Evolutionary conservation across 2,113 vertebrate species (phyloP), one percentile per base, ranked within the genome.

Genomic region (Bos javanicus): DNA sequence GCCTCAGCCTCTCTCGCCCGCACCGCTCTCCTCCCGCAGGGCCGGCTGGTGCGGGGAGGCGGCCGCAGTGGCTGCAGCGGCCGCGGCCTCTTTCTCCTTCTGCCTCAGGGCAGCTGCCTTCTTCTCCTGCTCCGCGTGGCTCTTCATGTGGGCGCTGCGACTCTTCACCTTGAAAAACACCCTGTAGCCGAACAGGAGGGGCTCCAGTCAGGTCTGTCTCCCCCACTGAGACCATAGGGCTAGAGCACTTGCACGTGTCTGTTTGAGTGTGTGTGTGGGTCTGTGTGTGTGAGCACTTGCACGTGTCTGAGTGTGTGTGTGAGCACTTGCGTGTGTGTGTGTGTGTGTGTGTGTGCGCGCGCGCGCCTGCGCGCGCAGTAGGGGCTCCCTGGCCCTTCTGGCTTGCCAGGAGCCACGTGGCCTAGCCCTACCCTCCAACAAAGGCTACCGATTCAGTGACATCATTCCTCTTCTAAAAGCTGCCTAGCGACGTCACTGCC

Each of bases 111-210:
- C 99, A 0, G 99, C 99, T 0, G 99, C 99, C 98, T 99, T 99
- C 99, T 99, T 99, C 98, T 99, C 99, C 98, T 99, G 99, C 98
- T 99, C 99, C 0, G 99, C 99, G 0, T 99, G 99, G 98, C 99
- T 99, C 98, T 99, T 99, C 99, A 99, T 99, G 99, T 99, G 99
- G 3, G 99, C 99, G 0, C 99, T 99, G 97, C 99, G 99, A 98
- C 99, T 99, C 99, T 99, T 99, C 98, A 99, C 99, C 98, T 99
- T 99, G 98, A 97, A 99, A 98, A 99, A 99, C 91, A 99, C 98
- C 99, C 99, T 99, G 97, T 1, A 4, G 88, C 23, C 3, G 13
- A 46, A 86, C 12, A 82, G 74, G 36, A 78, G 54, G 16, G 10
- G 28, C 7, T 39, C 87, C 3, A n/a, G 33, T 87, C 6, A 95